These are phyloP conservation scores for Anoplophora glabripennis DNA, from an alignment of 1,140 invertebrate genomes.

Conservation along the genomic window DNA sequence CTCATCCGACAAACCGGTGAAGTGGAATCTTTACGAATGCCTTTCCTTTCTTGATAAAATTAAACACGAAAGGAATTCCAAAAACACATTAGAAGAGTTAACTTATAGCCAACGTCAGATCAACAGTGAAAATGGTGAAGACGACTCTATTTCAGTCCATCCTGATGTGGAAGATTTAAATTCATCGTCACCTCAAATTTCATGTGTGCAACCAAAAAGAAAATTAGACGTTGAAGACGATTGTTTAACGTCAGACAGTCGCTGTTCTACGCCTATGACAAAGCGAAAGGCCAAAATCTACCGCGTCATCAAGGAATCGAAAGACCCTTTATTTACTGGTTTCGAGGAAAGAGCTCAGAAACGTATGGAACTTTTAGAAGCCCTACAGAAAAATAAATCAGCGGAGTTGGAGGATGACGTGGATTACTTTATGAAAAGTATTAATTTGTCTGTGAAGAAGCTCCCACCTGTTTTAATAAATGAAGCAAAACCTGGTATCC, in stretches of 20 bases:
- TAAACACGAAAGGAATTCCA: too few species aligned
- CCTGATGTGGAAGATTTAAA: too few species aligned
- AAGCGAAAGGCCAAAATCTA: neutral
- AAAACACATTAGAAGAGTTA: too few species aligned
- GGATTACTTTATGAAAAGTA: neutral
- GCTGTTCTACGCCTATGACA: neutral
- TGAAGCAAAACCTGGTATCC: conserved; percentile 6
- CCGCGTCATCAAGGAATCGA: neutral
- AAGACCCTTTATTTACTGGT: neutral
- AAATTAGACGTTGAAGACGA: too few species aligned
- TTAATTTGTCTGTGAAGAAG: conserved; percentile 1
- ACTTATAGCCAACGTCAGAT: too few species aligned
- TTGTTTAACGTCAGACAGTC: neutral
- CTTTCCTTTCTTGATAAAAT: too few species aligned
- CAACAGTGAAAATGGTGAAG: too few species aligned
- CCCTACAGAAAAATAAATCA: neutral
- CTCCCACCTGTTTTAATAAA: neutral
- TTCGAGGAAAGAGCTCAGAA: conserved; percentile 10
- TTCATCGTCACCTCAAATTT: too few species aligned
- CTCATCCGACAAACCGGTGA: too few species aligned
- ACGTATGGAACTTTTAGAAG: neutral
- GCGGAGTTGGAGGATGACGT: neutral
- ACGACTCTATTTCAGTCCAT: too few species aligned
- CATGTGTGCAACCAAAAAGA: too few species aligned
- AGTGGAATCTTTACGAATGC: too few species aligned